Evolutionary conservation across 2,888 invertebrate genomes (phyloP), one percentile per base, ranked within the genome.

Genomic region (Dichetophora obliterata): DNA sequence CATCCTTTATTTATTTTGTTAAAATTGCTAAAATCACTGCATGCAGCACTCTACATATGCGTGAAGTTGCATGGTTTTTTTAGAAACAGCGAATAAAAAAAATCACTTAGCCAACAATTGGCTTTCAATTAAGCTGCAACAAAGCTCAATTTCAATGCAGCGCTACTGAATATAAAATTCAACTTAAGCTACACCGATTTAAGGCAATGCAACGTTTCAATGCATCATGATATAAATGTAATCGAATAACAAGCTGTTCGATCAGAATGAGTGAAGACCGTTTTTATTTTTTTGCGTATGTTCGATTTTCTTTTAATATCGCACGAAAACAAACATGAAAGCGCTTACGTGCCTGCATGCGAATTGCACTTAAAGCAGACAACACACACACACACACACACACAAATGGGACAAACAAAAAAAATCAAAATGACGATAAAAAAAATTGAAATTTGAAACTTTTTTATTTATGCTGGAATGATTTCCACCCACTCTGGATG

Each of bases 241-340:
- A 22, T 59, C 57, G 54, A n/a, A 54, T 27, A 27, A 59, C 24
- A 59, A 8, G 14, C 4, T 9, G 54, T 54, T n/a, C n/a, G 54
- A 8, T 8, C 6, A 8, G 54, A 54, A 19, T n/a, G 54, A 22
- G 24, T 14, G 24, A 8, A 6, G 24, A 59, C 5, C 19, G 19
- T 24, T 9, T 19, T 22, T n/a, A 3, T 24, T 27, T 22, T 54
- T n/a, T 22, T 6, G 4, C 8, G 8, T 59, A 24, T 24, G 4
- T 59, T 24, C 19, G 24, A 59, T 24, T 59, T 59, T 8, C 43
- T 24, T 11, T 22, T 24, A 27, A 59, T 59, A 24, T 59, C 5
- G 14, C 57, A 59, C 57, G 57, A 22, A 59, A 59, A 59, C 57
- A 59, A 59, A 59, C 57, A 59, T 59, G 24, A 59, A 59, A 43